Evolutionary conservation across 2,797 vertebrate species (phyloP).

Genomic region (Limnodromus scolopaceus): DNA sequence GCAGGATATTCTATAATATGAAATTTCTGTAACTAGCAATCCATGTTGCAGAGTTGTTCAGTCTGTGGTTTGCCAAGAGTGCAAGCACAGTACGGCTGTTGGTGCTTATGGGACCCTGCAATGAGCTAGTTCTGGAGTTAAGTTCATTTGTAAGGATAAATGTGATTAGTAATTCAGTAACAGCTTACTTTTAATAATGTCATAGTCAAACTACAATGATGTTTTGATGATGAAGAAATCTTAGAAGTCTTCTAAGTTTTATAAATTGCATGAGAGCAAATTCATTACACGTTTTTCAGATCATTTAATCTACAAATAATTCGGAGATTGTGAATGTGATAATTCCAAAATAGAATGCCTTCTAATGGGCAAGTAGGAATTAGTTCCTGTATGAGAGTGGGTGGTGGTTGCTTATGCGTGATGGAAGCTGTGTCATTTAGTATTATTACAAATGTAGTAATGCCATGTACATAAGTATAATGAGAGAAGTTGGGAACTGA

Average conservation of each 20-base stretch:
- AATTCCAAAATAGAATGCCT: not conserved
- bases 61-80: not conserved
- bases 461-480: not conserved
- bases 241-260: not conserved
- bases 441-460: conserved; percentile 17
- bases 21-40: not conserved
- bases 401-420: not conserved
- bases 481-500: conserved; percentile 6
- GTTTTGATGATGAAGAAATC: not conserved
- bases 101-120: not conserved
- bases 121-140: not conserved
- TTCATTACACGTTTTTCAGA: not conserved
- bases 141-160: not conserved
- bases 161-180: not conserved
- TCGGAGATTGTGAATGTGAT: not conserved
- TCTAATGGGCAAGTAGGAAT: not conserved
- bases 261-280: not conserved
- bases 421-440: not conserved
- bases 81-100: not conserved
- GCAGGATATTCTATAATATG: not conserved
- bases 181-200: not conserved
- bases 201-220: not conserved
- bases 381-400: conserved; percentile 1
- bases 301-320: not conserved
- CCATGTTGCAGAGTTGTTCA: not conserved